Conservation (phyloP, 2,888 invertebrate species). For the Acleris sparsana region DNA sequence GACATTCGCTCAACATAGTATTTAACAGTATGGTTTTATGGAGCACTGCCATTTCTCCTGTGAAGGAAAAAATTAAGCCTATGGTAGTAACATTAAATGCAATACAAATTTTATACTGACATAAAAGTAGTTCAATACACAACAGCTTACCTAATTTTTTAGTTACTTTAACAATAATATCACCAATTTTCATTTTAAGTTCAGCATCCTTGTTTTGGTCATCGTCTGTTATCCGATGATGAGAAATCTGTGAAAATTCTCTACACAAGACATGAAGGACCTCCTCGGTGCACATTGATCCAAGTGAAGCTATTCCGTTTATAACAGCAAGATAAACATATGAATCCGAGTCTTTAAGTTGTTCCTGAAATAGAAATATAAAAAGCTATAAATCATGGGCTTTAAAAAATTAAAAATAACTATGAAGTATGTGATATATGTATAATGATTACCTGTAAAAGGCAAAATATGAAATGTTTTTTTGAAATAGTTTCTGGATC, state of each 20-base stretch:
- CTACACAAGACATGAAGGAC: slow-evolving; percentile 87
- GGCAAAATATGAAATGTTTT: slow-evolving; percentile 86
- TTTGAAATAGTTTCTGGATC: slow-evolving; percentile 86
- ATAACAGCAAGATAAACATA: slow-evolving; percentile 92
- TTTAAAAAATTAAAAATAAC: too few species aligned
- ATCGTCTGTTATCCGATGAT: slow-evolving; percentile 54
- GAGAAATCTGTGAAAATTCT: slow-evolving; percentile 81
- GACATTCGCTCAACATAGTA: slow-evolving; percentile 87
- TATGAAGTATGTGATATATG: too few species aligned
- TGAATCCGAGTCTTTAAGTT: slow-evolving; percentile 90
- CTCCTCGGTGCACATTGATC: slow-evolving; percentile 86
- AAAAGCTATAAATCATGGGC: not conserved
- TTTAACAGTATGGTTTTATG: slow-evolving; percentile 88
- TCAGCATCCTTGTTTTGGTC: slow-evolving; percentile 77
- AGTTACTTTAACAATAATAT: slow-evolving; percentile 89
- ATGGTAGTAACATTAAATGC: not conserved
- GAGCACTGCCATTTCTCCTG: slow-evolving; percentile 88
- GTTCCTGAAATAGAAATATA: slow-evolving; percentile 81
- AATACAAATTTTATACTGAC: not conserved
- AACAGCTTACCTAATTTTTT: slow-evolving; percentile 85
- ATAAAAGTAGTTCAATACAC: not conserved
- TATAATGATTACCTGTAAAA: slow-evolving; percentile 86
- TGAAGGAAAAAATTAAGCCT: slow-evolving; percentile 43
- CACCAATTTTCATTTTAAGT: slow-evolving; percentile 90
- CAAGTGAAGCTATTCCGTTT: slow-evolving; percentile 88